Evolutionary conservation across 30 jellyfish, hydroid and myxozoan genomes (phyloP).

Genomic region (Mastigias papua): DNA sequence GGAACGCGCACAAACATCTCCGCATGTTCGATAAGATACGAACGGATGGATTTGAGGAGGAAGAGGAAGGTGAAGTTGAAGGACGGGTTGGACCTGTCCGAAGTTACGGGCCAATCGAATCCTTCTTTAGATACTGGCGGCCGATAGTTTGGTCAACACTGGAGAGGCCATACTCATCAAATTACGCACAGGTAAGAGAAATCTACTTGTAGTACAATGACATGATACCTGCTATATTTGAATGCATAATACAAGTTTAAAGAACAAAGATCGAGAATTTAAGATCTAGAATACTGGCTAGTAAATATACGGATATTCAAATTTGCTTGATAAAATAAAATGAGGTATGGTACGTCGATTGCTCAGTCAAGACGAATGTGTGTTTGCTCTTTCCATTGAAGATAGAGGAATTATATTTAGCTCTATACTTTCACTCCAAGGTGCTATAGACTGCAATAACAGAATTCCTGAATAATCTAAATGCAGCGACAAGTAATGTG

Average conservation of each 20-base stretch:
- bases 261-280: not conserved
- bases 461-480: too few relatives aligned
- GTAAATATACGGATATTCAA: not conserved
- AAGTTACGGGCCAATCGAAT: conserved; percentile 39
- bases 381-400: too few relatives aligned
- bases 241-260: not conserved
- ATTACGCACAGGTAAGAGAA: conserved; percentile 90
- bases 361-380: too few relatives aligned
- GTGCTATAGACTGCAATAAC: too few relatives aligned
- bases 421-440: too few relatives aligned
- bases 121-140: conserved; percentile 62
- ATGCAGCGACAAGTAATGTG: too few relatives aligned
- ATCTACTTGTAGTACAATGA: not conserved
- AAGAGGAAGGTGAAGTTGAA: conserved; percentile 67
- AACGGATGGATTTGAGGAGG: conserved; percentile 72
- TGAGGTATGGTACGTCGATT: too few relatives aligned
- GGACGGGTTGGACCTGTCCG: conserved; percentile 56
- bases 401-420: too few relatives aligned
- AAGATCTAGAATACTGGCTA: not conserved
- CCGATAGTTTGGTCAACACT: conserved; percentile 88
- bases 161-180: conserved; percentile 93
- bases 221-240: conserved; percentile 9
- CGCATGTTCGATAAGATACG: conserved; percentile 90
- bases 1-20: conserved; percentile 94
- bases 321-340: too few relatives aligned